These are phyloP conservation scores for Eulemur rufifrons DNA, from an alignment of 2,113 vertebrate species.

Conservation along the genomic window DNA sequence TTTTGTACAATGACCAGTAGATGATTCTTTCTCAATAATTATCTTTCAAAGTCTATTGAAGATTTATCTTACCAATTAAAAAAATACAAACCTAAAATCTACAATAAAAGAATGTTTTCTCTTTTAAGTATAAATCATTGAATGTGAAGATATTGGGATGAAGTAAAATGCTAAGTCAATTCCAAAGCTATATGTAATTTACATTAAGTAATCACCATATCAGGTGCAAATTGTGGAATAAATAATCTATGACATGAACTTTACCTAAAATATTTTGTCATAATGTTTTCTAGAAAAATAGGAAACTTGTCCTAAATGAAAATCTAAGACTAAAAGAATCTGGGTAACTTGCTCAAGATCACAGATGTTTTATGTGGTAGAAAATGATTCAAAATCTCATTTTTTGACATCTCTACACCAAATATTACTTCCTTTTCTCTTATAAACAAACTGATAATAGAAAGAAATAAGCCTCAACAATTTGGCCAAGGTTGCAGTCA, in stretches of 20 bases:
- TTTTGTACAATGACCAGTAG: background rate
- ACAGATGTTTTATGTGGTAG: background rate
- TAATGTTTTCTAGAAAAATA: background rate
- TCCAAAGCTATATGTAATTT: background rate
- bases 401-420: background rate
- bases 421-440: background rate
- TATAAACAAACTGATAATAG: background rate
- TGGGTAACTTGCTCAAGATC: background rate
- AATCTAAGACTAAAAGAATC: background rate
- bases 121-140: background rate
- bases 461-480: background rate
- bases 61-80: background rate
- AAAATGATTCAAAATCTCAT: background rate
- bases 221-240: background rate
- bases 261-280: background rate
- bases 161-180: background rate
- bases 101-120: background rate
- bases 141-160: background rate
- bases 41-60: background rate
- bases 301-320: background rate
- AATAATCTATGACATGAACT: background rate
- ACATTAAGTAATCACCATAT: background rate
- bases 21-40: background rate
- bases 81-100: background rate
- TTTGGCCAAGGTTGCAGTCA: background rate